Conservation (phyloP, 2,888 invertebrate species). For the Tholera decimalis region DNA sequence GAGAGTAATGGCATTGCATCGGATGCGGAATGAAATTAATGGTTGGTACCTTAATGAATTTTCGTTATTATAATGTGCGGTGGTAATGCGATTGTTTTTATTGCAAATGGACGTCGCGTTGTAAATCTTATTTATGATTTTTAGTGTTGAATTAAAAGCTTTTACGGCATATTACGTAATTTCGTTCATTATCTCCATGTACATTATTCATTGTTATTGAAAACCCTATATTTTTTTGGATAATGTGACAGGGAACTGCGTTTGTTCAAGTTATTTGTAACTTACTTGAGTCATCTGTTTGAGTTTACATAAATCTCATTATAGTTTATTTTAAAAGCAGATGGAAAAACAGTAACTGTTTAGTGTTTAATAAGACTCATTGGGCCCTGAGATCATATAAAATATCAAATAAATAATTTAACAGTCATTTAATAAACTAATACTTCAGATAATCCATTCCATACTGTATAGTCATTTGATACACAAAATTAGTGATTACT, state of each 20-base stretch:
- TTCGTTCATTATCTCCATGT: slow-evolving; percentile 56
- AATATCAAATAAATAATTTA: not conserved
- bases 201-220: slow-evolving; percentile 56
- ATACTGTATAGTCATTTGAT: not conserved
- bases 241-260: slow-evolving; percentile 20
- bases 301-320: not conserved
- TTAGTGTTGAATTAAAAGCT: slow-evolving; percentile 67
- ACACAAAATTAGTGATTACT: not conserved
- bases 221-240: slow-evolving; percentile 43
- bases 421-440: not conserved
- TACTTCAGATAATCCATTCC: no score
- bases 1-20: slow-evolving; percentile 86
- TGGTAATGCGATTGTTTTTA: slow-evolving; percentile 80
- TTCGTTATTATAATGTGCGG: slow-evolving; percentile 84
- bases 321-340: not conserved
- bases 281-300: slow-evolving; percentile 1
- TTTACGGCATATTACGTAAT: slow-evolving; percentile 62
- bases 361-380: not conserved
- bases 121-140: slow-evolving; percentile 66
- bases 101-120: slow-evolving; percentile 69
- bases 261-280: slow-evolving; percentile 16
- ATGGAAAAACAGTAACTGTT: not conserved
- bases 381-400: not conserved
- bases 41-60: slow-evolving; percentile 87
- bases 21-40: slow-evolving; percentile 85